Base-by-base conservation (phyloP, 2,113 vertebrate species). In the Hippolais icterina region DNA sequence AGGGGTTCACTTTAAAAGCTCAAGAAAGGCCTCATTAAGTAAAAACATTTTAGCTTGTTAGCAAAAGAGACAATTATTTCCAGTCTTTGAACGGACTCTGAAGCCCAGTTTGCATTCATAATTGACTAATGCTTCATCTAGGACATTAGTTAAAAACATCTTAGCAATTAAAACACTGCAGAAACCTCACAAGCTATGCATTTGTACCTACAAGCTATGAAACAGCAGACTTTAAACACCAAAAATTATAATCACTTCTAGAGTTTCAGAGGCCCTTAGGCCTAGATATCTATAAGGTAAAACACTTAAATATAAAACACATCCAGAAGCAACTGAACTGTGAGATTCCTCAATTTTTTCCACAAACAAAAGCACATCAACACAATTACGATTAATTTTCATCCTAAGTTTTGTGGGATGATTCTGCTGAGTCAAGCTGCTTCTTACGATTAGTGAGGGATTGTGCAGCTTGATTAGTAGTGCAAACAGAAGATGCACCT, bases 61-160 rank as follows among this genome's bases (percentile, higher is more conserved):
- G 88, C 82, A 69, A 61, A 86, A 81, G 20, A 87, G 33, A 37
- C 37, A 68, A 89, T 84, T 96, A 94, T 25, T 93, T 91, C 39
- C 69, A 47, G 65, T 20, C 61, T 65, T 68, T 79, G 39, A 94
- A 92, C 2, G 5, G 75, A 81, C 56, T 94, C 87, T 60, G 60
- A 95, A 96, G 91, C 46, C 77, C 50, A 35, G 66, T 83, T 57
- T 91, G 66, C 87, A 87, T 91, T 90, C 79, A 35, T 78, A 96
- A 79, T 57, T 89, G 50, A 85, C 76, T 93, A 81, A 94, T 87
- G 41, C 44, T 85, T 91, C 77, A 95, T 84, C 71, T 52, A 90
- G 42, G 65, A 90, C 69, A 75, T 59, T n/a, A 92, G 80, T 71
- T 90, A 61, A 93, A 94, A 96, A 89, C 52, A 91, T 77, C 49